Evolutionary conservation across 1,140 invertebrate genomes (phyloP).

Genomic region (Sitodiplosis mosellana): DNA sequence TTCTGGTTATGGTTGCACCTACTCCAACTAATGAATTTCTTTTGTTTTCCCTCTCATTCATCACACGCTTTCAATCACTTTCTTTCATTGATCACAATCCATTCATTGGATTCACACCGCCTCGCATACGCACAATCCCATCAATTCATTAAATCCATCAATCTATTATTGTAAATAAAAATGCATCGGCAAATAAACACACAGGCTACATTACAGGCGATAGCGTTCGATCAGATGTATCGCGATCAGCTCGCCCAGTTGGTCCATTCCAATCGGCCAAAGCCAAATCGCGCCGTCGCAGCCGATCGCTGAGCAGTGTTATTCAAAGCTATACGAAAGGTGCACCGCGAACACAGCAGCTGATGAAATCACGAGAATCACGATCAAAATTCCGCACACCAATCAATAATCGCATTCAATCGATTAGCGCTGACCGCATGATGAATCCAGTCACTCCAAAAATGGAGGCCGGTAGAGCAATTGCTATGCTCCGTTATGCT

Average conservation of each 20-base stretch:
- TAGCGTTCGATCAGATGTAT: slow-evolving; percentile 7
- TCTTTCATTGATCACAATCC: too few species aligned
- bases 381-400: slow-evolving; percentile 21
- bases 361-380: slow-evolving; percentile 7
- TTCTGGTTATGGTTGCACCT: too few species aligned
- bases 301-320: slow-evolving; percentile 14
- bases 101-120: too few species aligned
- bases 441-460: slow-evolving; percentile 4
- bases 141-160: too few species aligned
- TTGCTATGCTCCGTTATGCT: slow-evolving; percentile 34
- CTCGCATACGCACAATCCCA: too few species aligned
- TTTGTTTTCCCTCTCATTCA: too few species aligned
- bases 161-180: too few species aligned
- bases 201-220: slow-evolving; percentile 26
- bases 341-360: neutral
- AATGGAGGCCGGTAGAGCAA: slow-evolving; percentile 30
- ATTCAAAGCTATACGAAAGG: slow-evolving; percentile 6
- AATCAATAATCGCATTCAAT: slow-evolving; percentile 14
- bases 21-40: too few species aligned
- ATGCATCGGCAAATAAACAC: neutral
- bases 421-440: slow-evolving; percentile 20
- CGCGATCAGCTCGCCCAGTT: slow-evolving; percentile 9
- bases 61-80: too few species aligned
- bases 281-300: slow-evolving; percentile 15
- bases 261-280: slow-evolving; percentile 20